Conservation (phyloP, 1,140 invertebrate species). For the Eciton burchellii region DNA sequence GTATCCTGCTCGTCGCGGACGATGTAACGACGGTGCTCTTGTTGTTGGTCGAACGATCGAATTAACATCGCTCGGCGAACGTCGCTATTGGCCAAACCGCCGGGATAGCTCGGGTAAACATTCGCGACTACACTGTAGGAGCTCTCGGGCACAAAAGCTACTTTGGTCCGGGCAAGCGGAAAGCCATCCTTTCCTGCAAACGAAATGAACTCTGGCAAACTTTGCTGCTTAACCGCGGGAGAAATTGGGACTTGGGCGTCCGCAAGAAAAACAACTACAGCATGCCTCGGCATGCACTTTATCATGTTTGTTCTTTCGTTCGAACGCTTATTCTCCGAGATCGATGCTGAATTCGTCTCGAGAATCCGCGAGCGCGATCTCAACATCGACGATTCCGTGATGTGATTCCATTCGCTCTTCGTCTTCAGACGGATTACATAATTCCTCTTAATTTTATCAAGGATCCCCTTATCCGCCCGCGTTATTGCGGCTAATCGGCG, state of each 20-base stretch:
- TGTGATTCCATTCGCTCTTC: background rate
- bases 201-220: constrained; percentile 55
- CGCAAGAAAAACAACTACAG: constrained; percentile 39
- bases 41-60: constrained; percentile 29
- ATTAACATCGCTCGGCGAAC: constrained; percentile 28
- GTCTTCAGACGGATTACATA: background rate
- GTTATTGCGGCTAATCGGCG: constrained; percentile 62
- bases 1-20: background rate
- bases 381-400: background rate
- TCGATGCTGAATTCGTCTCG: constrained; percentile 1
- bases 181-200: constrained; percentile 35
- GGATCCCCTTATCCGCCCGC: background rate
- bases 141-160: constrained; percentile 46
- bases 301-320: constrained; percentile 4
- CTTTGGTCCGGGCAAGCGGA: constrained; percentile 43
- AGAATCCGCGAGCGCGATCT: background rate
- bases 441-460: constrained; percentile 5
- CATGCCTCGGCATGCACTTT: background rate
- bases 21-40: background rate
- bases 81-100: constrained; percentile 1
- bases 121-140: constrained; percentile 36
- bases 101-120: constrained; percentile 35
- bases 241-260: constrained; percentile 40
- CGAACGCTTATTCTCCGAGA: background rate
- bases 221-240: constrained; percentile 48